These are phyloP conservation scores for Chesias legatella DNA, from an alignment of 2,888 invertebrate species.

Conservation along the genomic window DNA sequence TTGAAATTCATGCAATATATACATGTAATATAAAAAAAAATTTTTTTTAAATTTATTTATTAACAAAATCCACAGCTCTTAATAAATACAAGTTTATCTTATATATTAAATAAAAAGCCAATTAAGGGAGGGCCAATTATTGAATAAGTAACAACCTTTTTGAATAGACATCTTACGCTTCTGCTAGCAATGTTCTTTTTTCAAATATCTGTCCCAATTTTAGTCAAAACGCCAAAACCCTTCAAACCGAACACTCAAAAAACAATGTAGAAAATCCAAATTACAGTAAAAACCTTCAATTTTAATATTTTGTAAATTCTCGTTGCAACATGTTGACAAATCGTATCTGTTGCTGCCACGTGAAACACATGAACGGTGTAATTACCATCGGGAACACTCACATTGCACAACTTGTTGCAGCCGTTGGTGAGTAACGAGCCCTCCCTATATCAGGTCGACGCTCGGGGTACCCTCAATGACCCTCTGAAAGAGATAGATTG, in stretches of 20 bases:
- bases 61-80: too few species aligned
- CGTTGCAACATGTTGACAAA: conserved; percentile 44
- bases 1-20: too few species aligned
- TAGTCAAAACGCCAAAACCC: conserved; percentile 34
- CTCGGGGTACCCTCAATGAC: too few species aligned
- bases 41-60: too few species aligned
- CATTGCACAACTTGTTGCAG: conserved; percentile 28
- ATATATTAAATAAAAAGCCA: too few species aligned
- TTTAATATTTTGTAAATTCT: conserved; percentile 29
- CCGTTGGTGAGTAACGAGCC: conserved; percentile 35
- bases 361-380: conserved; percentile 40
- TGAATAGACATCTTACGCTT: background rate
- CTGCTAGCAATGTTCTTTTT: conserved; percentile 20
- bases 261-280: conserved; percentile 51
- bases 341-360: conserved; percentile 36
- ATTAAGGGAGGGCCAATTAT: too few species aligned
- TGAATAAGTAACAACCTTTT: too few species aligned
- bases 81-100: too few species aligned
- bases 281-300: conserved; percentile 35
- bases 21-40: too few species aligned
- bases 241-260: conserved; percentile 32
- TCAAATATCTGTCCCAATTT: conserved; percentile 44
- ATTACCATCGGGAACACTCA: conserved; percentile 33
- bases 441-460: too few species aligned
- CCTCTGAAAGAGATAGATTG: too few species aligned